These are phyloP conservation scores for Drosophila repleta DNA, from an alignment of 1,140 invertebrate genomes.

Conservation along the genomic window DNA sequence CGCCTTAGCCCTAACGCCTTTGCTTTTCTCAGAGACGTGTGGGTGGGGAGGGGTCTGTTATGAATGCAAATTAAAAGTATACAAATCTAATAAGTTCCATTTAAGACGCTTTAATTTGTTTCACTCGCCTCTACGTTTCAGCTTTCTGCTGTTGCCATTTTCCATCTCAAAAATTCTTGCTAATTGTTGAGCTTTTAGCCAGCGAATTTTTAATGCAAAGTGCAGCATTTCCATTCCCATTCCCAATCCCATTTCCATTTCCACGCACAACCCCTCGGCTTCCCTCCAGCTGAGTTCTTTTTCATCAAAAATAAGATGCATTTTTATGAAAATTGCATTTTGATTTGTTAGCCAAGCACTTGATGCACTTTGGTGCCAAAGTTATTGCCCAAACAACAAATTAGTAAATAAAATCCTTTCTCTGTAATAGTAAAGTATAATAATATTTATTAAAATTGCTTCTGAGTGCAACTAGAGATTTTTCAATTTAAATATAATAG, in stretches of 20 bases:
- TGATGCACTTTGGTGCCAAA: conserved; percentile 28
- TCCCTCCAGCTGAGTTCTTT: neutral
- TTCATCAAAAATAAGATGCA: conserved; percentile 36
- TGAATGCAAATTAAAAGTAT: conserved; percentile 83
- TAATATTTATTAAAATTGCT: neutral
- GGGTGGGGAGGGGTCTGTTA: conserved; percentile 50
- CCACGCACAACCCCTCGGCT: neutral
- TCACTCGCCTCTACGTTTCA: conserved; percentile 10
- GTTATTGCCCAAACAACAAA: conserved; percentile 17
- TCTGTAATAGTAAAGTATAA: neutral
- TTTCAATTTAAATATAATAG: too few species aligned
- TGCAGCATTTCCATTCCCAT: conserved; percentile 37
- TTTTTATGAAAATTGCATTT: conserved; percentile 61
- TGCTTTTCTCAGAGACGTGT: conserved; percentile 1
- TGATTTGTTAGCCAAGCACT: conserved; percentile 21
- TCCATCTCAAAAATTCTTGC: conserved; percentile 74
- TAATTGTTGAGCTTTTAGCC: conserved; percentile 82
- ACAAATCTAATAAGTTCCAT: conserved; percentile 83
- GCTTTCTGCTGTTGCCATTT: conserved; percentile 54
- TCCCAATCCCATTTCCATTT: neutral
- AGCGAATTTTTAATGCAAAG: conserved; percentile 78
- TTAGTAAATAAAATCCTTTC: neutral
- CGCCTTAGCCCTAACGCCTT: conserved; percentile 29
- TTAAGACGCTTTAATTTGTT: conserved; percentile 79
- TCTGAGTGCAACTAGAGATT: too few species aligned